Base-by-base conservation (phyloP, 2,797 vertebrate genomes). In the Poecile montanus region DNA sequence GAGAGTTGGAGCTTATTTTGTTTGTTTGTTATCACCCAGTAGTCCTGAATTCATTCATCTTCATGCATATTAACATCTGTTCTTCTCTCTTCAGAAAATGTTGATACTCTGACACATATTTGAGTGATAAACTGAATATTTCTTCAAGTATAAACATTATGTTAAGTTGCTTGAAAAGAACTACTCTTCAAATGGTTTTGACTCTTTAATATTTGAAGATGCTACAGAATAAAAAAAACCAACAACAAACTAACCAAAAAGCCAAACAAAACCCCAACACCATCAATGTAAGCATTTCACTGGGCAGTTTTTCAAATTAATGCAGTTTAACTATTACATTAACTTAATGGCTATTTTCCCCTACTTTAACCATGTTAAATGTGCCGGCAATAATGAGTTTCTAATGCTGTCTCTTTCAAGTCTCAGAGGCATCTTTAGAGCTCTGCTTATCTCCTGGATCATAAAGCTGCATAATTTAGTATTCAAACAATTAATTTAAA, bases 401-500 rank as follows among this genome's bases (percentile, higher is more conserved):
- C 98, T 98, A 98, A 98, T 97, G 97, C 96, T 97, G 93, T 98
- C 97, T 98, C 96, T 96, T 96, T 96, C 86, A 93, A 97, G 97
- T 98, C 98, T 98, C 98, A 97, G 96, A 97, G 98, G 98, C 97
- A 97, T 98, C 97, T 98, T 98, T 98, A 98, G 96, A 96, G 96
- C 93, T 84, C 96, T 96, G 97, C 97, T 97, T 98, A 98, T 98
- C 98, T 98, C 96, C 88, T 97, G 98, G 97, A 98, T 98, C 98
- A 98, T 98, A 98, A 98, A 98, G 96, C 97, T 97, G 97, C 97
- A 97, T 98, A 98, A 98, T 98, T 98, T 97, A 97, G 97, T 97
- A 97, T 98, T 98, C 96, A 98, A 98, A 98, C 98, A 98, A 98
- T 98, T 98, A 97, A 98, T 98, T 98, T 98, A 97, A 97, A 97